Evolutionary conservation across 2,797 vertebrate species (phyloP).

Genomic region (Trematomus bernacchii): DNA sequence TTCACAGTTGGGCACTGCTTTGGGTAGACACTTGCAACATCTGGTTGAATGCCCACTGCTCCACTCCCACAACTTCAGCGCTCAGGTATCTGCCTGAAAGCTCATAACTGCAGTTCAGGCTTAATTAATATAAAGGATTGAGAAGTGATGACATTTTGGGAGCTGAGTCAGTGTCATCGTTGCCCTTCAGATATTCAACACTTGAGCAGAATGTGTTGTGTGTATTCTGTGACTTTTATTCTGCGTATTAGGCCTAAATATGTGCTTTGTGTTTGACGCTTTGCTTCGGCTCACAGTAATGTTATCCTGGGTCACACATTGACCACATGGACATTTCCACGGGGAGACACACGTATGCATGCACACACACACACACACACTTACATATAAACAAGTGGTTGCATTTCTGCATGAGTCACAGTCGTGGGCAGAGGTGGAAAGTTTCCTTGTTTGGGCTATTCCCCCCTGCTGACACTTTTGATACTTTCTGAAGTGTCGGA

Average conservation of each 20-base stretch:
- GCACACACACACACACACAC: slow-evolving; percentile 21
- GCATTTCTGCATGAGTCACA: slow-evolving; percentile 78
- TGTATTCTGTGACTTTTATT: slow-evolving; percentile 39
- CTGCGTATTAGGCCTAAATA: slow-evolving; percentile 34
- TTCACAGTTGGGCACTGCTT: slow-evolving; percentile 20
- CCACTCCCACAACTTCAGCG: slow-evolving; percentile 35
- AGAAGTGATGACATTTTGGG: slow-evolving; percentile 64
- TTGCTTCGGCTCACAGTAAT: slow-evolving; percentile 39
- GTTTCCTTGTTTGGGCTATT: slow-evolving; percentile 80
- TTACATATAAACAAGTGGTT: slow-evolving; percentile 76
- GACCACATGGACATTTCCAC: slow-evolving; percentile 52
- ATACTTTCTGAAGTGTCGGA: slow-evolving; percentile 59
- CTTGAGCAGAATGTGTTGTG: slow-evolving; percentile 51
- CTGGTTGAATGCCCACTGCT: slow-evolving; percentile 28
- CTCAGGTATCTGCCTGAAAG: slow-evolving; percentile 51
- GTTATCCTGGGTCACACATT: slow-evolving; percentile 56
- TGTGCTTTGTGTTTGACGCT: slow-evolving; percentile 30
- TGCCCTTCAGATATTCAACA: slow-evolving; percentile 56
- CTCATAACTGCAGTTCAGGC: slow-evolving; percentile 38
- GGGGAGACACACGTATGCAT: slow-evolving; percentile 26
- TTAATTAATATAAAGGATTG: slow-evolving; percentile 37
- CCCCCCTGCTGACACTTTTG: slow-evolving; percentile 66
- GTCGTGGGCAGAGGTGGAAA: slow-evolving; percentile 76
- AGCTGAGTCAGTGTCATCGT: slow-evolving; percentile 72
- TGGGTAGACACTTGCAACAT: slow-evolving; percentile 7